These are phyloP conservation scores for Meandrusa payeni DNA, from an alignment of 2,888 invertebrate species.

Conservation along the genomic window DNA sequence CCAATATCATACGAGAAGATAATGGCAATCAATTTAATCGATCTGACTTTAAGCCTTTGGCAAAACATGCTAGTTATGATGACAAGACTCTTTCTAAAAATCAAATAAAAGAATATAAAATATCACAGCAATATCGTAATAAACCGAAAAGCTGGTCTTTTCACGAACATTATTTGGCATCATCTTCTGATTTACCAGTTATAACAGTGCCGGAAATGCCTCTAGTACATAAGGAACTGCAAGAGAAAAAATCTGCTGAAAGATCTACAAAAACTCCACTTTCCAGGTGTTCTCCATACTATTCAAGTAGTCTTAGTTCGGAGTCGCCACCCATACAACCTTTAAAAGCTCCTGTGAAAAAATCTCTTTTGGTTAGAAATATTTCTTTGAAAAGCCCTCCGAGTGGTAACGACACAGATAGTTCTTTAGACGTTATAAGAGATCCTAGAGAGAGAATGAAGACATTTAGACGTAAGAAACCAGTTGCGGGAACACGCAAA, in stretches of 20 bases:
- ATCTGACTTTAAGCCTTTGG: constrained; percentile 80
- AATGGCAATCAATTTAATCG: constrained; percentile 62
- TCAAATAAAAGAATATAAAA: constrained; percentile 83
- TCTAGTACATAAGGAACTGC: constrained; percentile 67
- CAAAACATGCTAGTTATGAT: constrained; percentile 84
- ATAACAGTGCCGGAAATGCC: constrained; percentile 79
- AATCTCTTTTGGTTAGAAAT: constrained; percentile 80
- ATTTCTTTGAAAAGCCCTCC: constrained; percentile 85
- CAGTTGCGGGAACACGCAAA: constrained; percentile 79
- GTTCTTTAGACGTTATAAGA: constrained; percentile 84
- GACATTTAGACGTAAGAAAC: constrained; percentile 85
- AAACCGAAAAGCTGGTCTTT: constrained; percentile 83
- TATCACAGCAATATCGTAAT: constrained; percentile 76
- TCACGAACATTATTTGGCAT: constrained; percentile 82
- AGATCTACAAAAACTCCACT: constrained; percentile 79
- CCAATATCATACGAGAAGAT: constrained; percentile 69
- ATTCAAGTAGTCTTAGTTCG: constrained; percentile 87
- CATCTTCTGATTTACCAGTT: constrained; percentile 76
- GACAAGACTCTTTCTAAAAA: constrained; percentile 83
- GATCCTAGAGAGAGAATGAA: constrained; percentile 85
- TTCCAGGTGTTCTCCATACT: constrained; percentile 87
- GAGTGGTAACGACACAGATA: constrained; percentile 88
- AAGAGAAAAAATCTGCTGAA: constrained; percentile 63
- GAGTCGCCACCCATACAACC: constrained; percentile 86
- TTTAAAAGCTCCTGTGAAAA: constrained; percentile 83